Base-by-base conservation (phyloP, 2,113 vertebrate species). In the Neogobius melanostomus region DNA sequence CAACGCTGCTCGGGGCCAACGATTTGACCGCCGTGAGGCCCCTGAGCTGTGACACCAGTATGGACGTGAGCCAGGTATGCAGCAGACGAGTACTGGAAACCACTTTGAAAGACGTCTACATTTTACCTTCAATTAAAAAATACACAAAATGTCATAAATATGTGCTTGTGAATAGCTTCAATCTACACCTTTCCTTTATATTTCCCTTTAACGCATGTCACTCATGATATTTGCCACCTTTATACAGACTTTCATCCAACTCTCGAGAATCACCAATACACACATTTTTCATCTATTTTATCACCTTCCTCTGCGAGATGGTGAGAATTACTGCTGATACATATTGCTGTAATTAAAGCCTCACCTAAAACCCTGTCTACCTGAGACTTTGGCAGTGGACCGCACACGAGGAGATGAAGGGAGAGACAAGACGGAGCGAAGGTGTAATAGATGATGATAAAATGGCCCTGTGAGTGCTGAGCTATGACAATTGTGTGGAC, bases 11-110 rank as follows among this genome's bases (percentile, higher is more conserved):
- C 79, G 98, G 98, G 57, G 98, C 97, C 87, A 99, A 98, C 64
- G 97, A 99, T 86, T 94, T 99, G 76, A 98, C 96, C 14, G 94
- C 98, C 6, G 94, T 98, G 51, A 93, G 98, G 56, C 98, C 93
- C 0, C 90, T 94, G 84, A 94, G 93, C 88, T 94, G 92, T 60
- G 92, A 94, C 87, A 93, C 95, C 83, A 98, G 96, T 93, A 99
- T 99, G 97, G 97, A 99, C 36, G 95, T 98, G 83, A 95, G 95
- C 89, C 97, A 99, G 97, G 97, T 99, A 82, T 11, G 64, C 28
- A 21, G 6, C n/a, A 5, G 14, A 15, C 15, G 14, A n/a, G n/a
- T 8, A 15, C 1, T 6, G 28, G 28, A 36, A 36, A 36, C 28
- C 28, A 36, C 28, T 36, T 36, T 4, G 28, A 36, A 36, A 36